Percentiles rank a stretch among this genome's conserved stretches.
These are phyloP conservation scores for Strigamia maritima DNA, from an alignment of 2,888 invertebrate genomes.

Conservation along the genomic window DNA sequence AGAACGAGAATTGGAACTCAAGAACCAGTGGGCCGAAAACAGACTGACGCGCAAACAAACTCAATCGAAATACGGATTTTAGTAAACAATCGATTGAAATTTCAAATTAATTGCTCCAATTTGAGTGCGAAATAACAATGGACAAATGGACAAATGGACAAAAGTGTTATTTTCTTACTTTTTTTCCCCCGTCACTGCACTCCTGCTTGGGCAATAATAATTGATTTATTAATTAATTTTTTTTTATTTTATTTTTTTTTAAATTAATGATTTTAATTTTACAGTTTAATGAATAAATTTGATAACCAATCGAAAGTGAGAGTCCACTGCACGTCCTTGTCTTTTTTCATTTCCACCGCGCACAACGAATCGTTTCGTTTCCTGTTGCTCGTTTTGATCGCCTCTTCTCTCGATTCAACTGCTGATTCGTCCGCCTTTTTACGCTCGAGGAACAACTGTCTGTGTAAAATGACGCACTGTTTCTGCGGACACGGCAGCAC, in stretches of 20 bases:
- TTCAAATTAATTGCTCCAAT: no score
- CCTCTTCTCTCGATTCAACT: background rate
- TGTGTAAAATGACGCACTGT: background rate
- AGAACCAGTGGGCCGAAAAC: constrained; percentile 90
- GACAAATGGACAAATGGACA: no score
- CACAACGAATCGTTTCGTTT: background rate
- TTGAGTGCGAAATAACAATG: no score
- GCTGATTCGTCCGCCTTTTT: background rate
- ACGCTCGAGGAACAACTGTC: background rate
- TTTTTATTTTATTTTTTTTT: no score
- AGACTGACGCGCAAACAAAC: constrained; percentile 78
- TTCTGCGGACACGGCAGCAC: background rate
- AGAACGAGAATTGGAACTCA: constrained; percentile 86
- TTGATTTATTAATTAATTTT: no score
- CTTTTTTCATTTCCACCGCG: background rate
- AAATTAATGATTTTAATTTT: no score
- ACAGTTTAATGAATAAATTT: constrained; percentile 8
- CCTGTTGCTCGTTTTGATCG: background rate
- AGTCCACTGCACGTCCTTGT: background rate
- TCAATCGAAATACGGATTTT: constrained; percentile 95
- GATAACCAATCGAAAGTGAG: background rate
- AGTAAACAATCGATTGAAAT: constrained; percentile 47
- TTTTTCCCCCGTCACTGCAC: no score
- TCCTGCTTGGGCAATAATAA: no score
- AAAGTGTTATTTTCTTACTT: no score